Evolutionary conservation across 2,797 vertebrate genomes (phyloP), one percentile per base, ranked within the genome.

Genomic region (Babyrousa celebensis): DNA sequence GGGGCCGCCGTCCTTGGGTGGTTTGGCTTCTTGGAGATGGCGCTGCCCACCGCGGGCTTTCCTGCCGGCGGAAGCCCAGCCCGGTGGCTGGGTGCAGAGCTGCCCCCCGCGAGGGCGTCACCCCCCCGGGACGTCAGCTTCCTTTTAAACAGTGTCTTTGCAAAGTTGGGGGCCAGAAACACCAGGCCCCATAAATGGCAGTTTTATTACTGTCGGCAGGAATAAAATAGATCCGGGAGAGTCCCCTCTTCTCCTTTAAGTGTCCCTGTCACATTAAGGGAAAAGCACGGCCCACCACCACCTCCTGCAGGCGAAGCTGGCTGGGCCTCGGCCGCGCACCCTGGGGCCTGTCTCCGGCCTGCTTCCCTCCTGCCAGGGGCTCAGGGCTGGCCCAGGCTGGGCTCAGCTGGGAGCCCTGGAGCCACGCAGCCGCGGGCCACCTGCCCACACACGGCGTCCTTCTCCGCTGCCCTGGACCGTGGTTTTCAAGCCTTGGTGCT

Each of bases 191-290:
- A 98, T 99, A 99, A 99, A 98, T 97, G 97, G 93, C 97, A 95
- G 94, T 98, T 99, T 99, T 99, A 99, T 98, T 98, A 98, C 98
- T 97, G 80, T 97, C 97, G 91, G 96, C 97, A 88, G 98, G 98
- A 98, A 98, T 98, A 97, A 98, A 98, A 97, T 94, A 98, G 43
- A 60, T 74, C 96, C 97, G 88, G 93, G 95, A 97, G 97, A 98
- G 98, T 98, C 97, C 97, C 91, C 97, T 97, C 97, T 97, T 98
- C 98, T 98, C 97, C 97, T 98, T 98, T 98, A 98, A 98, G 98
- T 94, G 97, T 98, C 36, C 36, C 98, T 98, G 98, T 98, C 98
- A 98, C 97, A 97, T 98, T 98, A 98, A 97, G 97, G 98, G 96
- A 98, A 98, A 98, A 98, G 98, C 97, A 97, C 98, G 97, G 98